Evolutionary conservation across 2,888 invertebrate genomes (phyloP).

Genomic region (Zaprionus lineosus): DNA sequence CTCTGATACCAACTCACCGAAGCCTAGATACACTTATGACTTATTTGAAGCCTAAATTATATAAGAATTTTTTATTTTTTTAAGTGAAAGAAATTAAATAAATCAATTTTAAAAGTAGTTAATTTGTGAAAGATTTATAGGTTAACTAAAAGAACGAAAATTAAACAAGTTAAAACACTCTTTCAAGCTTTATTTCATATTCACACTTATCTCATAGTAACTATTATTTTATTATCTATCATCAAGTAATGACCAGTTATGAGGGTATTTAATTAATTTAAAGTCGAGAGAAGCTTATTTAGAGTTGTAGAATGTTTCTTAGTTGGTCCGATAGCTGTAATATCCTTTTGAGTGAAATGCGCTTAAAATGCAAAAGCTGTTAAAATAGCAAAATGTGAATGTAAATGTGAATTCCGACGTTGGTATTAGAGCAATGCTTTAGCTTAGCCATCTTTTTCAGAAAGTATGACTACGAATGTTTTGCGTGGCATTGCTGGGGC

Average conservation of each 20-base stretch:
- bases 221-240: too few relatives aligned
- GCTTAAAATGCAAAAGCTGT: constrained; percentile 5
- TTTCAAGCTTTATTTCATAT: too few relatives aligned
- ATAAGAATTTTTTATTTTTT: neutral
- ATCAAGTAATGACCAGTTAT: too few relatives aligned
- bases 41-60: too few relatives aligned
- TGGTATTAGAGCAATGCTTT: constrained; percentile 20
- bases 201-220: too few relatives aligned
- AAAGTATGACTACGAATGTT: constrained; percentile 15
- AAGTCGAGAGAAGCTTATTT: too few relatives aligned
- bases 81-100: neutral
- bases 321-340: neutral
- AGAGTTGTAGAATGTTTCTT: neutral
- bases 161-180: too few relatives aligned
- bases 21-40: constrained; percentile 2
- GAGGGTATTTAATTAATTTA: too few relatives aligned
- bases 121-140: neutral
- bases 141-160: neutral
- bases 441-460: constrained; percentile 17
- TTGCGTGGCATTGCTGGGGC: too few relatives aligned
- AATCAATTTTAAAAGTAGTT: neutral
- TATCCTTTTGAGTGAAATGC: neutral
- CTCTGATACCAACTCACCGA: neutral
- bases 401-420: constrained; percentile 13
- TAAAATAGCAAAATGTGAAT: constrained; percentile 11